Evolutionary conservation across 2,113 vertebrate genomes (phyloP).

Genomic region (Rhinoderma darwinii): DNA sequence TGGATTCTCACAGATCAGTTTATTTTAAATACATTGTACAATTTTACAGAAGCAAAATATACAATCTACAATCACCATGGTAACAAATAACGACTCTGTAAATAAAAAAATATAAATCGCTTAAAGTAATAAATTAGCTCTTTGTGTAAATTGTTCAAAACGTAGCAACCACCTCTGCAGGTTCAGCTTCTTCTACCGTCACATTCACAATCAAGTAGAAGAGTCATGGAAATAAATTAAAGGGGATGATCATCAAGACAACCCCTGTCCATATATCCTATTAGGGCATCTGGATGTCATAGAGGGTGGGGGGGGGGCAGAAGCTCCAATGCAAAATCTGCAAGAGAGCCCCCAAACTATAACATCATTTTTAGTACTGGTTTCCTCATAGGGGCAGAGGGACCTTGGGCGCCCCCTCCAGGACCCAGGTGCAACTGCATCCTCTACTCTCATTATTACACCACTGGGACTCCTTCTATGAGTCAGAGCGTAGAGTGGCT

Average conservation of each 20-base stretch:
- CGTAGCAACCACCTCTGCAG: neutral
- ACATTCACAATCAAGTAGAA: neutral
- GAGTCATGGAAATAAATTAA: neutral
- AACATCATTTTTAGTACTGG: too few relatives aligned
- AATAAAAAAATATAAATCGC: constrained; percentile 49
- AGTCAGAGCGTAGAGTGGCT: neutral
- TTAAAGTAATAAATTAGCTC: constrained; percentile 57
- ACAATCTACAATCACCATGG: constrained; percentile 30
- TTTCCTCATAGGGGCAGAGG: too few relatives aligned
- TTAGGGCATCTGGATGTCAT: neutral
- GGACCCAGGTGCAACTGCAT: neutral
- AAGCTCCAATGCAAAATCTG: neutral
- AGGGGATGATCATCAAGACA: neutral
- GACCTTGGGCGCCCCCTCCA: neutral
- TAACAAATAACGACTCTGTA: constrained; percentile 46
- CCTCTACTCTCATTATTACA: too few relatives aligned
- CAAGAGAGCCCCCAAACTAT: too few relatives aligned
- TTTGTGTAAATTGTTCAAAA: constrained; percentile 18
- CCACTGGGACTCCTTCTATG: neutral
- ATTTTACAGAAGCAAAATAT: constrained; percentile 59
- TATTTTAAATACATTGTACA: constrained; percentile 57
- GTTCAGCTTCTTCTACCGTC: neutral
- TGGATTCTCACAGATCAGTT: constrained; percentile 34
- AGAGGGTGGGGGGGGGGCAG: neutral
- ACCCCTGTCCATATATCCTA: neutral